Percentiles rank a stretch among this genome's conserved stretches.
Conservation (phyloP, 2,797 vertebrate genomes). For the Halcyon leucocephala region DNA sequence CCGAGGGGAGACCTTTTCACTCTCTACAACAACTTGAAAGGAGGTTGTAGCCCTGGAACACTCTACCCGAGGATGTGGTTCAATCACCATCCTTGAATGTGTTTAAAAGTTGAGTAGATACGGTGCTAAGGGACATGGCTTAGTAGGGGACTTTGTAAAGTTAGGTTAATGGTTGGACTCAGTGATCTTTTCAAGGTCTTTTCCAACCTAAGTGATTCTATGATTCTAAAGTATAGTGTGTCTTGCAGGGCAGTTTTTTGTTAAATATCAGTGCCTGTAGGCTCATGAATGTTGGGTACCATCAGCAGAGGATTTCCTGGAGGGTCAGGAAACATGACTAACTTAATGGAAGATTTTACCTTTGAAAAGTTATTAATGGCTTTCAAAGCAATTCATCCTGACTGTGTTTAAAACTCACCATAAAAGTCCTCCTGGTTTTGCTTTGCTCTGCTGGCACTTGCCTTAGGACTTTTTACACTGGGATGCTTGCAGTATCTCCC, state of each 20-base stretch:
- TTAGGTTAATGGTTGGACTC: too few relatives aligned
- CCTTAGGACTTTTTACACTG: neutral
- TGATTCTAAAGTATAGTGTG: neutral
- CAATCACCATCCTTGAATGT: too few relatives aligned
- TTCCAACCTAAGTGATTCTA: too few relatives aligned
- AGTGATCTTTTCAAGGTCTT: too few relatives aligned
- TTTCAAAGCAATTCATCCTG: neutral
- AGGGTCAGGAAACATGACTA: neutral
- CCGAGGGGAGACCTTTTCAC: too few relatives aligned
- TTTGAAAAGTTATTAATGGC: neutral
- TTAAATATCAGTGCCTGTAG: neutral
- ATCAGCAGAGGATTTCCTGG: neutral
- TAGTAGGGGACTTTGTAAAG: too few relatives aligned
- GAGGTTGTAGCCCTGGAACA: too few relatives aligned
- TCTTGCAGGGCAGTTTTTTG: neutral
- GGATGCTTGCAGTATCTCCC: neutral
- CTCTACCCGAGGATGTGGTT: too few relatives aligned
- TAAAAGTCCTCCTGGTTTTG: neutral
- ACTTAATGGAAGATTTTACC: neutral
- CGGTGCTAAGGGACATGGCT: too few relatives aligned
- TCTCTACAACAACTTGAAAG: too few relatives aligned
- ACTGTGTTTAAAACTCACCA: neutral
- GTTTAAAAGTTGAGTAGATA: too few relatives aligned
- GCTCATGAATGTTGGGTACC: too few relatives aligned
- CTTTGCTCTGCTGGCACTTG: neutral